Base-by-base conservation (phyloP, 2,113 vertebrate species). In the Petrocephalus zakoni region DNA sequence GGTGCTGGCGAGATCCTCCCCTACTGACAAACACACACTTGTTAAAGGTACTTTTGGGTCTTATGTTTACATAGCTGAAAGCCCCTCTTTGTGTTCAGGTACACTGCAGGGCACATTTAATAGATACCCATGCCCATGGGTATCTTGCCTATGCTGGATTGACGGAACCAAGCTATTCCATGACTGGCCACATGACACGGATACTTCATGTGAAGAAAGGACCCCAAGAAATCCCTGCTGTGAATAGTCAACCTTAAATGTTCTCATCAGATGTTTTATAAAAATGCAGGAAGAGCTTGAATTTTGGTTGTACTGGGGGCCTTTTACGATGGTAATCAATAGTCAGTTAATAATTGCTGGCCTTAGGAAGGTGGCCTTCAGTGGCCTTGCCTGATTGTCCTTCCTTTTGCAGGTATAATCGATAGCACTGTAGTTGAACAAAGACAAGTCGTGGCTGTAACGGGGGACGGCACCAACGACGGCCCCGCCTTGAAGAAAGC, bases 401-500 rank as follows among this genome's bases (percentile, higher is more conserved):
- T 83, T 56, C 49, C 22, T 55, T 55, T 90, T 93, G 0, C 46
- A 99, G 98, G 98, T 89, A 99, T 99, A 91, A 99, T 99, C 92
- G 98, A 99, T 94, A 99, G 98, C 95, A 99, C 98, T 58, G 95
- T 99, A 85, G 49, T 93, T 61, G 98, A 99, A 89, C 97, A 97
- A 90, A 97, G 98, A 88, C 98, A 99, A 89, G 98, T 99, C 29
- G 98, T 99, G 42, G 98, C 98, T 22, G 98, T 99, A 88, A 99
- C 98, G 19, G 98, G 98, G 86, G 98, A 99, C 87, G 98, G 98
- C 86, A 99, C 98, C 21, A 99, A 99, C 42, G 98, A 99, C 89
- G 98, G 98, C 49, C 98, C 98, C 22, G 98, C 98, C 6, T 91
- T 99, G 89, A 99, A 99, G 95, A 99, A 99, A 94, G 98, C 98